Percentiles rank a stretch among this genome's conserved stretches.
Evolutionary conservation across 2,888 invertebrate species (phyloP).

Genomic region (Macrophya annulata): DNA sequence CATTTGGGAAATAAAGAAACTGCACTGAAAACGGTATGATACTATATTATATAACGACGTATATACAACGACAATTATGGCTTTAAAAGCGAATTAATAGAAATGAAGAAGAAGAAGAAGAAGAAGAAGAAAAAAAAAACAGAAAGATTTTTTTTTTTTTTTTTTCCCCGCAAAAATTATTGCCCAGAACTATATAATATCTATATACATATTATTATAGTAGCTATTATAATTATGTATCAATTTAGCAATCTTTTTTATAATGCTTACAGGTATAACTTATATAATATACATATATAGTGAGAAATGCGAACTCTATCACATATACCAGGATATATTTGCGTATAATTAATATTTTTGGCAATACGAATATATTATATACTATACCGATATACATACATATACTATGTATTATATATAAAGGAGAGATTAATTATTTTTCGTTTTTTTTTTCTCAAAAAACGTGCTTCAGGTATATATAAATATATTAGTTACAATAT

Average conservation of each 20-base stretch:
- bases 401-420: background rate
- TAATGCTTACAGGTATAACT: background rate
- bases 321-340: too few species aligned
- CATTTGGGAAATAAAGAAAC: too few species aligned
- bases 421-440: background rate
- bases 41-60: constrained; percentile 19
- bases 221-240: background rate
- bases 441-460: background rate
- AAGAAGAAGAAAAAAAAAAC: too few species aligned
- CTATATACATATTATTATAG: too few species aligned
- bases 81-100: constrained; percentile 35
- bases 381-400: background rate
- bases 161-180: background rate
- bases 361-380: background rate
- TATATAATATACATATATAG: too few species aligned
- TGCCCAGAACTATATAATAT: background rate
- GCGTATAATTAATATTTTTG: background rate
- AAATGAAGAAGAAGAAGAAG: constrained; percentile 17
- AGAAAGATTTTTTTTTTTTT: too few species aligned
- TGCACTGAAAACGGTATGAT: constrained; percentile 17
- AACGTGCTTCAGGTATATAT: background rate
- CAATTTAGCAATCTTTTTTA: constrained; percentile 6
- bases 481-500: background rate
- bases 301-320: too few species aligned
- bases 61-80: constrained; percentile 53